These are phyloP conservation scores for Heteropelma amictum DNA, from an alignment of 2,888 invertebrate genomes.

Conservation along the genomic window DNA sequence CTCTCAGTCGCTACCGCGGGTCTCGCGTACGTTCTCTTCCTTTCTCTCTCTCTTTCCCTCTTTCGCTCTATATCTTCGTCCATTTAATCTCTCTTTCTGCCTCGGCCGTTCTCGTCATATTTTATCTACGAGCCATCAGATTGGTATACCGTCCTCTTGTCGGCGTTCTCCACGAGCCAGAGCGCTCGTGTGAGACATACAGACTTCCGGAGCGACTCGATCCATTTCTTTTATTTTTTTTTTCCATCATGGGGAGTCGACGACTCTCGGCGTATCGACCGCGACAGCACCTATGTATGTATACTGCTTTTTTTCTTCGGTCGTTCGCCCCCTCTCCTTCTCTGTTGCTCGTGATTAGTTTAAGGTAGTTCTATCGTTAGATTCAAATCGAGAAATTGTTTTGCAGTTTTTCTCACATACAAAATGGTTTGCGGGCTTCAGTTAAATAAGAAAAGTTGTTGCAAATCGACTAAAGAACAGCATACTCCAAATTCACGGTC, in stretches of 20 bases:
- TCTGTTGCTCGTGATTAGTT: slow-evolving; percentile 1
- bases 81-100: not conserved
- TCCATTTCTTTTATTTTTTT: slow-evolving; percentile 22
- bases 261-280: slow-evolving; percentile 14
- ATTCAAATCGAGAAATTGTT: no score
- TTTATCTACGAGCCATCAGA: slow-evolving; percentile 42
- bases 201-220: slow-evolving; percentile 47
- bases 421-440: no score
- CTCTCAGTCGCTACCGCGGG: slow-evolving; percentile 63
- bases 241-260: slow-evolving; percentile 35
- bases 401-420: no score
- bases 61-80: not conserved
- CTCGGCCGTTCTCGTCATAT: slow-evolving; percentile 48
- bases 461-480: no score
- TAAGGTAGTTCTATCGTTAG: no score
- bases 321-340: slow-evolving; percentile 10
- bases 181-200: slow-evolving; percentile 16
- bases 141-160: slow-evolving; percentile 32
- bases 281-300: not conserved
- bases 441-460: no score
- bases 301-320: not conserved
- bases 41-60: not conserved
- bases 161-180: slow-evolving; percentile 38
- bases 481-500: no score
- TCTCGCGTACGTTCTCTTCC: slow-evolving; percentile 25